Evolutionary conservation across 2,888 invertebrate genomes (phyloP).

Genomic region (Hymenopus coronatus): DNA sequence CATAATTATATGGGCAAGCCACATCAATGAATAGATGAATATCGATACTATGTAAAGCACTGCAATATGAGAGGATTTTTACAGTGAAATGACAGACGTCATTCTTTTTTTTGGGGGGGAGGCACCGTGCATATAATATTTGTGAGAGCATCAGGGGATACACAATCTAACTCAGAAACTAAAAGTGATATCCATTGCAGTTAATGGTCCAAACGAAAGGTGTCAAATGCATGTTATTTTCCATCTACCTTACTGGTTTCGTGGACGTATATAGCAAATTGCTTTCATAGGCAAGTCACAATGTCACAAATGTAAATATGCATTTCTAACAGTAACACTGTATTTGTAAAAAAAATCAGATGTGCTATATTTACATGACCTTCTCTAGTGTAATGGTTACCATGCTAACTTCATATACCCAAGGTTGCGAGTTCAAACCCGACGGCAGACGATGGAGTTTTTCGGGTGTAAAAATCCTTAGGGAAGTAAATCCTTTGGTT

Average conservation of each 20-base stretch:
- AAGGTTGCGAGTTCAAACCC: too few species aligned
- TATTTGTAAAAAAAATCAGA: background rate
- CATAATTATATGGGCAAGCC: too few species aligned
- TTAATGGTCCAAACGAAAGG: background rate
- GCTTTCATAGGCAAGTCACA: background rate
- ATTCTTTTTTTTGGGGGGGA: background rate
- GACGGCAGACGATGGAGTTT: too few species aligned
- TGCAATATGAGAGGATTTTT: background rate
- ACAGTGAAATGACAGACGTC: background rate
- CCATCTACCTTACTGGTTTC: too few species aligned
- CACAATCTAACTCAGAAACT: background rate
- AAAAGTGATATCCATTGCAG: background rate
- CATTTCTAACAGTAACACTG: background rate
- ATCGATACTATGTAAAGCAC: too few species aligned
- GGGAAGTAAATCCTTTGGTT: too few species aligned
- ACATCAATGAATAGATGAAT: too few species aligned
- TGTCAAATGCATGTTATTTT: background rate
- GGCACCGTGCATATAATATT: background rate
- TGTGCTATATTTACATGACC: too few species aligned
- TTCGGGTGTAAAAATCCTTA: too few species aligned
- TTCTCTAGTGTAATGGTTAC: too few species aligned
- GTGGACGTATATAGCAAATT: background rate
- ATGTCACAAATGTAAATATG: background rate
- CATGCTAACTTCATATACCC: too few species aligned
- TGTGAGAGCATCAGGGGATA: background rate